phyloP scores from a whole-genome alignment of 2,113 vertebrate species.

The Lota lota region DNA sequence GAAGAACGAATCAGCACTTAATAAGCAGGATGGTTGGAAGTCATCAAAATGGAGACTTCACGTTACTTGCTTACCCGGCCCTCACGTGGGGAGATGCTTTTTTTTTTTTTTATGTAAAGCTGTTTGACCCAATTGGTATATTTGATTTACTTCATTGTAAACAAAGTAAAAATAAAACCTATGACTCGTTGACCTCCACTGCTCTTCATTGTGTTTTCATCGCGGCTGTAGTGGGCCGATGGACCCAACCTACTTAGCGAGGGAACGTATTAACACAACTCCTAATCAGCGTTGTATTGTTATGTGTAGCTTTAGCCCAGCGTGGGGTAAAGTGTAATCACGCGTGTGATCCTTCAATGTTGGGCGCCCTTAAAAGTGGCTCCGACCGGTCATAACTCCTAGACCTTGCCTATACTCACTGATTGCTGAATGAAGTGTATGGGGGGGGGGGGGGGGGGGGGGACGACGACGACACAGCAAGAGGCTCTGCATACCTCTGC shows the following conservation, averaged over 20 bases:
- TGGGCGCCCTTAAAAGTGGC: slow-evolving; percentile 23
- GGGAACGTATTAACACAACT: slow-evolving; percentile 3
- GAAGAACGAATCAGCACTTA: neutral
- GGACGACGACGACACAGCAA: neutral
- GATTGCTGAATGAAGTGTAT: slow-evolving; percentile 3
- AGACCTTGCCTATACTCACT: slow-evolving; percentile 16
- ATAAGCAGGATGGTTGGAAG: neutral
- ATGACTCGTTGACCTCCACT: too few species aligned
- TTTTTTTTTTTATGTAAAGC: too few species aligned
- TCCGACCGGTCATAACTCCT: slow-evolving; percentile 16
- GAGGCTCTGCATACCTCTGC: neutral
- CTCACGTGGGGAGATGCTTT: too few species aligned
- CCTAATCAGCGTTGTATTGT: slow-evolving; percentile 33
- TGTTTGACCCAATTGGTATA: too few species aligned
- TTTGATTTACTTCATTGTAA: too few species aligned
- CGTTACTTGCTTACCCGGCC: too few species aligned
- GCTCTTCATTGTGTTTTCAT: neutral
- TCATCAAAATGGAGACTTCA: neutral
- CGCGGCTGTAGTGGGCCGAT: too few species aligned
- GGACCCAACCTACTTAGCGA: neutral
- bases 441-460: too few species aligned
- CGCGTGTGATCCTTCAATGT: slow-evolving; percentile 28
- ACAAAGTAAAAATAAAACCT: too few species aligned
- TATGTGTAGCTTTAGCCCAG: slow-evolving; percentile 30
- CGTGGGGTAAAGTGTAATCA: slow-evolving; percentile 43